Base-by-base conservation (phyloP, 2,888 invertebrate genomes). In the Himalopsyche kuldschensis region DNA sequence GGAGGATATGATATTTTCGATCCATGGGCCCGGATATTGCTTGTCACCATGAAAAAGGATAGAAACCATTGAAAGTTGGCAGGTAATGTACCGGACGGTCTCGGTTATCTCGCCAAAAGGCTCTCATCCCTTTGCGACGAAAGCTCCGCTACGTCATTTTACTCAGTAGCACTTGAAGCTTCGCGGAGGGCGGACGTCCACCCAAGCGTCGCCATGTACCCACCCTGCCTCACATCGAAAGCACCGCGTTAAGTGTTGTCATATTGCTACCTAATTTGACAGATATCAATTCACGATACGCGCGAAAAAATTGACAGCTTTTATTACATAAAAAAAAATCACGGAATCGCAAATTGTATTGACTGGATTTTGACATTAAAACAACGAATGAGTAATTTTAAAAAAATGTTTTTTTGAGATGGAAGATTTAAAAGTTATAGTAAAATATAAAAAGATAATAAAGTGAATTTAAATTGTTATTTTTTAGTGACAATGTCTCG, bases 61-160 rank as follows among this genome's bases (percentile, higher is more conserved):
- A 35, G 48, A 48, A 32, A 55, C 35, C 63, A 32, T 63, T 79
- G 55, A 63, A 27, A 35, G 11, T 79, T 63, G 48, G 48, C 79
- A 79, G 79, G 55, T 79, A 79, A 63, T 79, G 79, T 63, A 79
- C 48, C 79, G 79, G 55, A 55, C 79, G 48, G 79, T 79, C 55
- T 32, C 31, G 47, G 78, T 47, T 78, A 78, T 48, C 78, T 48
- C 47, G 47, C 32, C 78, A 32, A 78, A 48, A 78, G 15, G 46
- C 41, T 77, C 77, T 24, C 77, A 24, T 46, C 46, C 75, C 41
- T 35, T 27, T 4, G 69, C 69, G 30, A 24, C 27, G 69, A 30
- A 69, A 69, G 69, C 69, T 30, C 27, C 11, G 69, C 69, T 69
- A 69, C 69, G 69, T 69, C 69, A 69, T 27, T 69, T 69, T 69